Evolutionary conservation across 2,888 invertebrate genomes (phyloP).

Genomic region (Cantharis rustica): DNA sequence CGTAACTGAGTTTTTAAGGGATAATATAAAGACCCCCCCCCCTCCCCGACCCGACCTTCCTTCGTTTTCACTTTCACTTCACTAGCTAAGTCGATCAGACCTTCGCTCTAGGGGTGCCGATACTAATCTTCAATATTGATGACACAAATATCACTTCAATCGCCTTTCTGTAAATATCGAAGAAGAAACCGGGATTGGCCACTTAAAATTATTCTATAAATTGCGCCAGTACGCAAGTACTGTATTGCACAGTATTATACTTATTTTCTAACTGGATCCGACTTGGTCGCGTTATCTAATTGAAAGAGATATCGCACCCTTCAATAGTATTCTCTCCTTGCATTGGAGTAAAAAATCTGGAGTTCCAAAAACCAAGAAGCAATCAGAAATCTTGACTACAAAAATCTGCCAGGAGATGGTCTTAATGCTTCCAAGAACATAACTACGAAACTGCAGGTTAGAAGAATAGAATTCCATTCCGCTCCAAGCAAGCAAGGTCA

Average conservation of each 20-base stretch:
- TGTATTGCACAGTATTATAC: background rate
- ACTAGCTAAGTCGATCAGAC: background rate
- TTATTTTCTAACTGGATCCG: background rate
- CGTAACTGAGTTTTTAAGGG: constrained; percentile 22
- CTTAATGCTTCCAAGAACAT: no score
- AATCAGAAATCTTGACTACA: no score
- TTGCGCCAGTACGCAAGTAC: background rate
- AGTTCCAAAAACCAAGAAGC: no score
- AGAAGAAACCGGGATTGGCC: background rate
- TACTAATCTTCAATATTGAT: background rate
- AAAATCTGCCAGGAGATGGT: no score
- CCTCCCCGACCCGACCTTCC: background rate
- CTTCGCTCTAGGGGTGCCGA: background rate
- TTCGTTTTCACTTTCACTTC: background rate
- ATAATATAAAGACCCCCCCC: background rate
- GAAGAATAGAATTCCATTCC: no score
- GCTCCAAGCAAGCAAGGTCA: no score
- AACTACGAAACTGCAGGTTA: no score
- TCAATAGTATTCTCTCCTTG: background rate
- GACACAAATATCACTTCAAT: background rate
- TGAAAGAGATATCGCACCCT: background rate
- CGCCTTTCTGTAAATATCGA: background rate
- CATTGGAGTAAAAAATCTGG: no score
- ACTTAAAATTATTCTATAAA: background rate
- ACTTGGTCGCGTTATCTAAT: background rate